Conservation (phyloP, 2,797 vertebrate species). For the Xiphophorus birchmanni region DNA sequence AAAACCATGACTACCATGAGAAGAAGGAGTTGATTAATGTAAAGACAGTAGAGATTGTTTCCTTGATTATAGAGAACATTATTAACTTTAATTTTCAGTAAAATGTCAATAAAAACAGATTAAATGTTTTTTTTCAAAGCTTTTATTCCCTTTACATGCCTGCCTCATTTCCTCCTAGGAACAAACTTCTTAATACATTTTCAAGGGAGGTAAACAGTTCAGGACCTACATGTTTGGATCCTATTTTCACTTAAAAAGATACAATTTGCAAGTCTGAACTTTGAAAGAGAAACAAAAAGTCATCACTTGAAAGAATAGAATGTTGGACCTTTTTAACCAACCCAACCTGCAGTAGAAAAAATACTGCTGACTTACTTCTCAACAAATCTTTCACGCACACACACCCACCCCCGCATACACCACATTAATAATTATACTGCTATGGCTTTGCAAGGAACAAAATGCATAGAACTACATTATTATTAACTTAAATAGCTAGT, state of each 20-base stretch:
- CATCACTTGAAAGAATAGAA: neutral
- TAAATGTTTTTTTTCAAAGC: neutral
- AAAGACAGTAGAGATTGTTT: neutral
- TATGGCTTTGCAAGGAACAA: neutral
- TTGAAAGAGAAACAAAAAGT: neutral
- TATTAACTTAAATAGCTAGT: neutral
- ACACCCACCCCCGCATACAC: neutral
- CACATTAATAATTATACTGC: neutral
- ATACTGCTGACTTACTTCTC: neutral
- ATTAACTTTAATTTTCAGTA: neutral
- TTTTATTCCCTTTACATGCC: neutral
- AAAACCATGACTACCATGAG: neutral
- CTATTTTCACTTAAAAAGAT: neutral
- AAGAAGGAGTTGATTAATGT: neutral
- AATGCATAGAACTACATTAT: neutral
- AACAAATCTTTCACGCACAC: neutral
- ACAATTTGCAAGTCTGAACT: neutral
- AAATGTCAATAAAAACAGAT: neutral
- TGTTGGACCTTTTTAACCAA: neutral
- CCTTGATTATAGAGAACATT: neutral
- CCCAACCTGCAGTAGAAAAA: neutral
- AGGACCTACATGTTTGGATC: neutral
- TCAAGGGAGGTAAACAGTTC: neutral
- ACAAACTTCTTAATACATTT: neutral
- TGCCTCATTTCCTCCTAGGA: neutral